Evolutionary conservation across 2,797 vertebrate species (phyloP), one percentile per base, ranked within the genome.

Genomic region (Numenius phaeopus): DNA sequence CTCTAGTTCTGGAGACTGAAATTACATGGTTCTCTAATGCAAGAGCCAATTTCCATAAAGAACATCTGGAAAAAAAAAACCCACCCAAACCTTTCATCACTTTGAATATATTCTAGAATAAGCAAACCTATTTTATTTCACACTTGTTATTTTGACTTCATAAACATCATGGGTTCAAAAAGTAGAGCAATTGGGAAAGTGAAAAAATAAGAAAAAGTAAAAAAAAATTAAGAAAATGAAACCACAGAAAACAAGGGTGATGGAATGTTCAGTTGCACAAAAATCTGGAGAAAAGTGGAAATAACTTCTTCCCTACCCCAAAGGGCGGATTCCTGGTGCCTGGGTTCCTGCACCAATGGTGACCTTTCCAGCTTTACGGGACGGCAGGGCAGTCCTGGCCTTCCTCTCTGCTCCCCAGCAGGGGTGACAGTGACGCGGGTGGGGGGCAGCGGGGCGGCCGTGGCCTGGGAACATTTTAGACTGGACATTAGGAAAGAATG

Each of bases 401-500:
- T 57, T 50, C 11, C 50, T 12, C 40, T 87, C 24, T 4, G 4
- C 42, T 66, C 71, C 4, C 5, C 34, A n/a, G n/a, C 26, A 42
- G 40, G n/a, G 15, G 5, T 10, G 26, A 69, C 29, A 22, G 17
- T 50, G 40, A 37, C 15, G n/a, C 14, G 20, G 29, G 2, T 20
- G 0, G 30, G 50, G 39, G 55, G 44, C n/a, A 73, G 27, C 0
- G 0, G 37, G n/a, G 13, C 39, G 73, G 23, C 27, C 37, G 78
- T 52, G 11, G 26, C 34, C 20, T 18, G 37, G 8, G 24, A 67
- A 47, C 22, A 47, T 47, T 23, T 21, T 23, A 37, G 47, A 47
- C 47, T 23, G 22, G 11, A 47, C 47, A 47, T 47, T 47, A 47
- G 22, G 22, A 47, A 47, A 47, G 22, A 11, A 47, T 47, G 23